Evolutionary conservation across 2,888 invertebrate species (phyloP).

Genomic region (Axea sp.): DNA sequence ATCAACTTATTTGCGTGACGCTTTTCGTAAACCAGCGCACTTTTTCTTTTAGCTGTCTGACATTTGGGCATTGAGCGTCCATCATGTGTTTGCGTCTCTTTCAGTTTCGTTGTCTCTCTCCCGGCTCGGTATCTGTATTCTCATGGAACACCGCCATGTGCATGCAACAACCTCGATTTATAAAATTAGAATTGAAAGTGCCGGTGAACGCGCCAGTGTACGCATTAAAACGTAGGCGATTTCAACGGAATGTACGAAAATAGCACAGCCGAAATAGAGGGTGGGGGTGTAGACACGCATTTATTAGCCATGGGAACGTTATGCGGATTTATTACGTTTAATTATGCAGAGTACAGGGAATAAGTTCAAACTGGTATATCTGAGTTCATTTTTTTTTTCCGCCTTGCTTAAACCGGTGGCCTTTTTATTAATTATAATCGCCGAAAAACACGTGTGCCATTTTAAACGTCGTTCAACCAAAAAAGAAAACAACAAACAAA

Average conservation of each 20-base stretch:
- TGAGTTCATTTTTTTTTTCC: too few species aligned
- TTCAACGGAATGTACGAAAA: constrained; percentile 63
- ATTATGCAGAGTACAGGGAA: constrained; percentile 16
- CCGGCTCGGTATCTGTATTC: constrained; percentile 42
- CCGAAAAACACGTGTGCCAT: too few species aligned
- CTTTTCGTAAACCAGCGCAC: constrained; percentile 39
- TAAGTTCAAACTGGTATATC: too few species aligned
- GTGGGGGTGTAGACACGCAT: constrained; percentile 54
- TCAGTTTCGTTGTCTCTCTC: constrained; percentile 42
- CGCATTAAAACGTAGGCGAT: constrained; percentile 63
- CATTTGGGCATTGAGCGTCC: constrained; percentile 57
- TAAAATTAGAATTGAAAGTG: constrained; percentile 70
- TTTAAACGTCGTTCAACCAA: too few species aligned
- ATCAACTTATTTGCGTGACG: constrained; percentile 39
- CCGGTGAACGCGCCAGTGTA: constrained; percentile 61
- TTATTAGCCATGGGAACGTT: constrained; percentile 49
- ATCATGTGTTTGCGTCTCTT: constrained; percentile 42
- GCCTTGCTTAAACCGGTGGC: too few species aligned
- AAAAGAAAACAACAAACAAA: too few species aligned
- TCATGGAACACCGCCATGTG: constrained; percentile 58
- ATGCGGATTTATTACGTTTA: constrained; percentile 35
- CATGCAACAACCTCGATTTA: constrained; percentile 60
- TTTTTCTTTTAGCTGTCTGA: constrained; percentile 56
- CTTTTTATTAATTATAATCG: too few species aligned
- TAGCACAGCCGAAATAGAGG: constrained; percentile 50